These are phyloP conservation scores for Lasioglossum zephyrum DNA, from an alignment of 2,888 invertebrate species.

Conservation along the genomic window DNA sequence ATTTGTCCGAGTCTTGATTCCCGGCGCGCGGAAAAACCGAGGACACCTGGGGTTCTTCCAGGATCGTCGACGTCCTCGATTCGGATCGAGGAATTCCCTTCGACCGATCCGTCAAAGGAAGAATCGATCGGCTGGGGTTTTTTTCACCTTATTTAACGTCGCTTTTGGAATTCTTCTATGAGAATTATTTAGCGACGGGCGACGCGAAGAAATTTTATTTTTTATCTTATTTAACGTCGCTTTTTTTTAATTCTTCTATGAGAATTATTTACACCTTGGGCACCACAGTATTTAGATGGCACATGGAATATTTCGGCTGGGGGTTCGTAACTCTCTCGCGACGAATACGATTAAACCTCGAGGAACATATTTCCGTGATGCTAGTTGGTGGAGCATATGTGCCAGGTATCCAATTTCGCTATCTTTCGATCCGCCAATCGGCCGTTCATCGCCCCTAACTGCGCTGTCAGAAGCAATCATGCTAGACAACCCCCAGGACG, in stretches of 20 bases:
- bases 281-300: too few species aligned
- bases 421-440: conserved; percentile 69
- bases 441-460: conserved; percentile 69
- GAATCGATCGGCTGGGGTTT: not conserved
- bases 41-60: conserved; percentile 73
- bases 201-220: too few species aligned
- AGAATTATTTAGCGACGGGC: too few species aligned
- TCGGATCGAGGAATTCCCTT: not conserved
- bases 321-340: not conserved
- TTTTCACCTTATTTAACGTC: too few species aligned
- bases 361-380: conserved; percentile 55
- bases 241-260: too few species aligned
- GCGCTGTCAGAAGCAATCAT: conserved; percentile 68
- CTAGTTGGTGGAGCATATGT: conserved; percentile 67
- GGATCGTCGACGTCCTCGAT: not conserved
- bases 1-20: conserved; percentile 76
- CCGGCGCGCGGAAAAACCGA: conserved; percentile 46
- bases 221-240: too few species aligned
- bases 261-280: too few species aligned
- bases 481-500: conserved; percentile 52
- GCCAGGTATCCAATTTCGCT: conserved; percentile 71
- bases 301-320: too few species aligned
- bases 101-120: not conserved
- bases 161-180: too few species aligned
- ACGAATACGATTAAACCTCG: not conserved